These are phyloP conservation scores for Merodon equestris DNA, from an alignment of 2,888 invertebrate species.

Conservation along the genomic window DNA sequence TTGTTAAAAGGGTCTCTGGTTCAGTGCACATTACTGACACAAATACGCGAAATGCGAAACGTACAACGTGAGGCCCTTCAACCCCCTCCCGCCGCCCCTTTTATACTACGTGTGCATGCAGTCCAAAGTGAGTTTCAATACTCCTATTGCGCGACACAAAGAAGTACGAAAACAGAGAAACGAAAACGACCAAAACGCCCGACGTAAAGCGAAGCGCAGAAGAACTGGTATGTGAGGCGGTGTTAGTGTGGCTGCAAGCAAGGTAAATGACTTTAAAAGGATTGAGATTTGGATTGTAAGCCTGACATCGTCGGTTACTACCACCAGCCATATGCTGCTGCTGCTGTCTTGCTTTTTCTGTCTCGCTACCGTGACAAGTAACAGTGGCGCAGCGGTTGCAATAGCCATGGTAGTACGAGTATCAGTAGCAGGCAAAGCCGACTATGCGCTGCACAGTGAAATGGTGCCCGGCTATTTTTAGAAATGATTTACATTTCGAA, in stretches of 20 bases:
- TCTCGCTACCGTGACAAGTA: neutral
- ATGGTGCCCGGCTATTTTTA: slow-evolving; percentile 49
- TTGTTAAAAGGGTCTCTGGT: slow-evolving; percentile 46
- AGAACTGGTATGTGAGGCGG: slow-evolving; percentile 5
- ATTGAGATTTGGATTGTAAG: slow-evolving; percentile 47
- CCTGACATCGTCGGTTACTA: too few relatives aligned
- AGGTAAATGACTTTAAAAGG: slow-evolving; percentile 66
- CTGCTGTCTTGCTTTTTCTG: too few relatives aligned
- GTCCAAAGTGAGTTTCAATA: slow-evolving; percentile 11
- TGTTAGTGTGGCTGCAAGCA: slow-evolving; percentile 40
- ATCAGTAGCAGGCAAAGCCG: neutral
- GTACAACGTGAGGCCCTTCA: slow-evolving; percentile 13
- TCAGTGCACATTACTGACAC: slow-evolving; percentile 68
- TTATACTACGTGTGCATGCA: too few relatives aligned
- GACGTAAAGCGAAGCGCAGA: neutral
- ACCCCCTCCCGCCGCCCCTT: too few relatives aligned
- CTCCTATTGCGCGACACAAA: slow-evolving; percentile 49
- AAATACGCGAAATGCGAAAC: slow-evolving; percentile 68
- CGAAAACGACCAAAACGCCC: slow-evolving; percentile 25
- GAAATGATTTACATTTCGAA: slow-evolving; percentile 61
- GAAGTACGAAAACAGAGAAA: slow-evolving; percentile 11
- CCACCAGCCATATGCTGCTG: slow-evolving; percentile 34
- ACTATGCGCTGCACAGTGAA: slow-evolving; percentile 1
- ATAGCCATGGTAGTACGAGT: slow-evolving; percentile 13
- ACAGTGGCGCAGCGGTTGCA: neutral